Conservation (phyloP, 2,888 invertebrate genomes). For the Brenthis hecate region DNA sequence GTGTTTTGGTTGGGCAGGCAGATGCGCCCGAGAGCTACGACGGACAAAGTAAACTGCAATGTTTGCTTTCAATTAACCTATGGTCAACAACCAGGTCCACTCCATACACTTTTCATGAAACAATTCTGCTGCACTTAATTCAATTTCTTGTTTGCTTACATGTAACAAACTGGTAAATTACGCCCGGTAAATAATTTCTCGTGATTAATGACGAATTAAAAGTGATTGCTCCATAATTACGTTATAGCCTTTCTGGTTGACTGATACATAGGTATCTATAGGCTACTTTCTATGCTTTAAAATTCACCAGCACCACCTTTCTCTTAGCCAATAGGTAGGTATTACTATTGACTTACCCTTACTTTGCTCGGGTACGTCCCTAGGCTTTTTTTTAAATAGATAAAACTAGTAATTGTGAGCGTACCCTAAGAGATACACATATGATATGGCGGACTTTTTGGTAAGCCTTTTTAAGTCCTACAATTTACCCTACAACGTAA, state of each 20-base stretch:
- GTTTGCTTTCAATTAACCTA: slow-evolving; percentile 79
- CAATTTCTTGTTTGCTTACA: slow-evolving; percentile 51
- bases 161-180: slow-evolving; percentile 38
- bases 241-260: not conserved
- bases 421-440: too few relatives aligned
- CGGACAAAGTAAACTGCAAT: slow-evolving; percentile 67
- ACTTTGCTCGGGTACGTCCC: too few relatives aligned
- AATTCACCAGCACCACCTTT: too few relatives aligned
- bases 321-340: too few relatives aligned
- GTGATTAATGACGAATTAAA: slow-evolving; percentile 29
- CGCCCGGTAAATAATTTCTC: slow-evolving; percentile 32
- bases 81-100: slow-evolving; percentile 67
- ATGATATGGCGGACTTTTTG: too few relatives aligned
- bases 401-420: too few relatives aligned
- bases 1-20: slow-evolving; percentile 17
- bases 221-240: slow-evolving; percentile 32
- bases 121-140: slow-evolving; percentile 69
- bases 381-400: too few relatives aligned
- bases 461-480: too few relatives aligned
- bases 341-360: too few relatives aligned
- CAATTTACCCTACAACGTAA: too few relatives aligned
- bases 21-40: slow-evolving; percentile 46
- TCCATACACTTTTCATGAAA: slow-evolving; percentile 75
- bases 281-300: not conserved
- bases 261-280: too few relatives aligned